These are phyloP conservation scores for Megaceryle maxima DNA, from an alignment of 2,113 vertebrate genomes.

Conservation along the genomic window DNA sequence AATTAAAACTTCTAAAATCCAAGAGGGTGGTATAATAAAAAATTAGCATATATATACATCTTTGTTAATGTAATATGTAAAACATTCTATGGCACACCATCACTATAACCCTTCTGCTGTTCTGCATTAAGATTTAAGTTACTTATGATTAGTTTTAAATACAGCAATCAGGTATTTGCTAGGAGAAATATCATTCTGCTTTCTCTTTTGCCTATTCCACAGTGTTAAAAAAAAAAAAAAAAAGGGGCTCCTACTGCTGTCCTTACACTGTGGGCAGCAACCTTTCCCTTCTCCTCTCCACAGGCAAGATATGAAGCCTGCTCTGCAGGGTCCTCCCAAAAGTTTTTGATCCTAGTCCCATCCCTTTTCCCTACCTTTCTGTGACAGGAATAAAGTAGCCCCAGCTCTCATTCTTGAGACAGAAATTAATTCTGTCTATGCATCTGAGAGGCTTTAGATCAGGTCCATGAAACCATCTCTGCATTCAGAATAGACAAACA, in stretches of 20 bases:
- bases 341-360: not conserved
- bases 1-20: not conserved
- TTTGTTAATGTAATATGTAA: not conserved
- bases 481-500: not conserved
- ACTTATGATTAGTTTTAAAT: not conserved
- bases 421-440: not conserved
- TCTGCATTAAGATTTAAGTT: not conserved
- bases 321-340: not conserved
- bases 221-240: not conserved
- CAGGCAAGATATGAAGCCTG: not conserved
- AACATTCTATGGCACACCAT: not conserved
- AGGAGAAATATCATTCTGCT: not conserved
- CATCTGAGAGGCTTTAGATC: not conserved
- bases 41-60: rapidly evolving
- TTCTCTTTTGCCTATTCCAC: not conserved
- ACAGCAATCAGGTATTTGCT: not conserved
- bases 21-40: not conserved
- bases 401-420: not conserved
- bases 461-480: not conserved
- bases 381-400: not conserved
- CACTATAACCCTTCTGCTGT: not conserved
- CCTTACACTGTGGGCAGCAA: not conserved
- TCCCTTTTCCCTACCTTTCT: not conserved
- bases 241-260: not conserved
- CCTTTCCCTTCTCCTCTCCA: not conserved